A percentile compares a stretch with the other conserved stretches of the same genome.
These are phyloP conservation scores for Cydia fagiglandana DNA, from an alignment of 1,140 invertebrate genomes.

Conservation along the genomic window DNA sequence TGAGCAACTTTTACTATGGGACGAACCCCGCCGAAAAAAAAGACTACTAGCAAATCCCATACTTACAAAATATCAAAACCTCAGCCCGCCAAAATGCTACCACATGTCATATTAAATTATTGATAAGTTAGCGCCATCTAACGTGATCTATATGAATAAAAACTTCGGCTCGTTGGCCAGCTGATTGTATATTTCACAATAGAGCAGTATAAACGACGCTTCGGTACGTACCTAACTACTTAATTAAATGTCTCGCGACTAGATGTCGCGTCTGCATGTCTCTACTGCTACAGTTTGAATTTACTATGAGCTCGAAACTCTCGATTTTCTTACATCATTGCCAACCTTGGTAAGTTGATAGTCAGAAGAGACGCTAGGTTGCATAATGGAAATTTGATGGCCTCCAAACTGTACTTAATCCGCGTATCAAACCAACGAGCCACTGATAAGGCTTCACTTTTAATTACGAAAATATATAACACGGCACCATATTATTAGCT, in stretches of 20 bases:
- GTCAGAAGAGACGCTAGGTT: not conserved
- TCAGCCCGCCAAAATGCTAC: no score
- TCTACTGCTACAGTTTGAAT: not conserved
- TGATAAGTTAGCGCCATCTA: slow-evolving; percentile 11
- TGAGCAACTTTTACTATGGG: no score
- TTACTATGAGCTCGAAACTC: not conserved
- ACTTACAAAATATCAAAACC: no score
- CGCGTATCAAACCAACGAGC: not conserved
- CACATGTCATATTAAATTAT: no score
- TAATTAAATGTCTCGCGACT: not conserved
- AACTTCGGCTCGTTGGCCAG: not conserved
- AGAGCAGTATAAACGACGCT: not conserved
- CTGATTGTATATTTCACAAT: not conserved
- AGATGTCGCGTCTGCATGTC: slow-evolving; percentile 4
- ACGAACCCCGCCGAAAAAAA: no score
- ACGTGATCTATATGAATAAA: not conserved
- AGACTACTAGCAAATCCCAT: no score
- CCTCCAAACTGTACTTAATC: not conserved
- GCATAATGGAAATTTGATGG: not conserved
- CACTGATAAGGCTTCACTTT: not conserved
- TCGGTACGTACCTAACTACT: not conserved
- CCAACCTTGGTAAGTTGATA: slow-evolving; percentile 7
- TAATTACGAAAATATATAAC: no score
- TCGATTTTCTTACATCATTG: slow-evolving; percentile 7
- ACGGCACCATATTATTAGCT: no score